A percentile compares a stretch with the other conserved stretches of the same genome.
These are phyloP conservation scores for Chamaetylas fuelleborni DNA, from an alignment of 2,113 vertebrate species.

Conservation along the genomic window DNA sequence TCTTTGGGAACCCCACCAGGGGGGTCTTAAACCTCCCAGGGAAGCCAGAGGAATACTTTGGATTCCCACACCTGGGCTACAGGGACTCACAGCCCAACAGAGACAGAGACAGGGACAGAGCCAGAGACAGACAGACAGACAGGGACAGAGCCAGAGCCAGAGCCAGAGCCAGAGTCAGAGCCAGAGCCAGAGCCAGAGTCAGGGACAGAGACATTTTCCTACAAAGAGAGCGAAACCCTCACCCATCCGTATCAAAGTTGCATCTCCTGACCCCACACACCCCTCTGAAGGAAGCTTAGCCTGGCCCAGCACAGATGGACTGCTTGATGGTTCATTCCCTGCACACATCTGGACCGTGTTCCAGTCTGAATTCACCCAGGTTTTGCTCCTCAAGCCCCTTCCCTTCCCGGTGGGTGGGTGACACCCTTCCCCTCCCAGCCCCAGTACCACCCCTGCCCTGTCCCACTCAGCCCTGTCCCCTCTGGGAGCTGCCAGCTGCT, in stretches of 20 bases:
- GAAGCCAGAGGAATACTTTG: no score
- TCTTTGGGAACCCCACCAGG: no score
- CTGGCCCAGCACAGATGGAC: accelerated
- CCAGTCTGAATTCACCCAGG: neutral
- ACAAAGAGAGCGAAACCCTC: neutral
- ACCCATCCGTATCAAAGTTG: accelerated
- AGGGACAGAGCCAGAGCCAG: no score
- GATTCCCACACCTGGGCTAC: no score
- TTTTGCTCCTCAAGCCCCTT: neutral
- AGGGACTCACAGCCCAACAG: no score
- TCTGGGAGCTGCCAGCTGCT: accelerated
- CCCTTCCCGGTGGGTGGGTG: neutral
- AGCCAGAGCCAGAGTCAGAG: no score
- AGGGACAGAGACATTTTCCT: no score
- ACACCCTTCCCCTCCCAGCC: neutral
- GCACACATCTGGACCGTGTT: neutral
- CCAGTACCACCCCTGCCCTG: no score
- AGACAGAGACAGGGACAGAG: neutral
- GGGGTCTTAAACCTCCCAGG: no score
- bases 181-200: neutral
- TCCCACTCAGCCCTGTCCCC: neutral
- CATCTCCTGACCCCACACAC: accelerated
- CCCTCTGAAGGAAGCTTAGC: no score
- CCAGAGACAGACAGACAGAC: no score
- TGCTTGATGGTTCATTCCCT: neutral